Conservation (phyloP, 1,140 invertebrate genomes). For the Protaetia brevitarsis region DNA sequence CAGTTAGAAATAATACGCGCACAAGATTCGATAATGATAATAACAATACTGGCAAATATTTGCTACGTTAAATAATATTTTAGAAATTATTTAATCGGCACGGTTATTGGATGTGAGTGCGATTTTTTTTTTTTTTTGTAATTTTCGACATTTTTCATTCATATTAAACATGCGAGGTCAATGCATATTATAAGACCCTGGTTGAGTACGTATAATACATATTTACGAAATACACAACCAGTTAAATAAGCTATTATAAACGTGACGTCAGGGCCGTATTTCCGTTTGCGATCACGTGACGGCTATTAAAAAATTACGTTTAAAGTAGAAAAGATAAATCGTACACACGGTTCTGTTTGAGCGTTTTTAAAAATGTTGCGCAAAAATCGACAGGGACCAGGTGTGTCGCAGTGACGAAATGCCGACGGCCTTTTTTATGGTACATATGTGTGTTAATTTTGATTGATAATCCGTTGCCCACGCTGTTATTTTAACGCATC, state of each 20-base stretch:
- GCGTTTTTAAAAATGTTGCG: too few species aligned
- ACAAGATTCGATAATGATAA: not conserved
- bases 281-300: constrained; percentile 12
- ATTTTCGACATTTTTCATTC: not conserved
- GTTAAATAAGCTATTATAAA: constrained; percentile 18
- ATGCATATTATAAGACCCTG: not conserved
- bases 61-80: not conserved
- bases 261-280: constrained; percentile 2
- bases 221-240: constrained; percentile 18
- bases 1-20: not conserved
- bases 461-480: constrained; percentile 1
- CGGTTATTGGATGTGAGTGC: not conserved
- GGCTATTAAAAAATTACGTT: not conserved
- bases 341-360: not conserved
- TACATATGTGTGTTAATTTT: not conserved
- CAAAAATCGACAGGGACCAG: not conserved
- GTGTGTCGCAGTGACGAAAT: not conserved
- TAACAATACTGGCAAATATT: not conserved
- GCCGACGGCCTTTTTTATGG: not conserved
- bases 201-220: too few species aligned
- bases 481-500: not conserved
- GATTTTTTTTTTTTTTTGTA: too few species aligned
- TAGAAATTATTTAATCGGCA: not conserved
- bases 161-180: constrained; percentile 18
- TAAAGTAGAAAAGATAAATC: not conserved